A percentile compares a stretch with the other conserved stretches of the same genome.
These are phyloP conservation scores for Xenus cinereus DNA, from an alignment of 2,113 vertebrate genomes.

Conservation along the genomic window DNA sequence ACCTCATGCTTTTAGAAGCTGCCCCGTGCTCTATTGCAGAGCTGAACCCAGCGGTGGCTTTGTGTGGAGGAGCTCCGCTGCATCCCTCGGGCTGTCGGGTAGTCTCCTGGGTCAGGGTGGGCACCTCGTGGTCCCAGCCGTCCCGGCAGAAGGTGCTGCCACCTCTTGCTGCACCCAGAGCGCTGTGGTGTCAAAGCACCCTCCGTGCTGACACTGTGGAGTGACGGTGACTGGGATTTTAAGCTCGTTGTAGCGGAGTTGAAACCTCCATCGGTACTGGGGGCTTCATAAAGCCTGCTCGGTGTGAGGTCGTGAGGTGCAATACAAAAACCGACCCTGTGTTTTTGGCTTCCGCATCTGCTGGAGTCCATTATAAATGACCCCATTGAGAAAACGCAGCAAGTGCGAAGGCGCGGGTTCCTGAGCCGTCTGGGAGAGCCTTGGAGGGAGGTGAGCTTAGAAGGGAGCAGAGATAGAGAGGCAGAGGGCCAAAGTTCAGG, in stretches of 20 bases:
- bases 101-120: accelerated
- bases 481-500: background rate
- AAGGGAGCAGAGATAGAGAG: background rate
- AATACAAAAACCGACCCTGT: background rate
- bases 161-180: background rate
- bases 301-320: background rate
- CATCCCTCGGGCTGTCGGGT: background rate
- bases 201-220: accelerated
- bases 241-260: background rate
- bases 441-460: background rate
- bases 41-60: background rate
- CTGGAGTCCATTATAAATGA: background rate
- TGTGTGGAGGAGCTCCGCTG: background rate
- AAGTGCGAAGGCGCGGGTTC: background rate
- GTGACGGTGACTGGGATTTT: background rate
- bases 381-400: background rate
- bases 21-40: background rate
- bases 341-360: background rate
- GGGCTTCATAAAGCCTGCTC: background rate
- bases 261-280: background rate
- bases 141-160: background rate
- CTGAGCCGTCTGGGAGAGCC: background rate
- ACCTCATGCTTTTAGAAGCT: background rate
- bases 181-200: accelerated
- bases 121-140: background rate